Evolutionary conservation across 2,888 invertebrate genomes (phyloP).

Genomic region (Pyrrhia umbra): DNA sequence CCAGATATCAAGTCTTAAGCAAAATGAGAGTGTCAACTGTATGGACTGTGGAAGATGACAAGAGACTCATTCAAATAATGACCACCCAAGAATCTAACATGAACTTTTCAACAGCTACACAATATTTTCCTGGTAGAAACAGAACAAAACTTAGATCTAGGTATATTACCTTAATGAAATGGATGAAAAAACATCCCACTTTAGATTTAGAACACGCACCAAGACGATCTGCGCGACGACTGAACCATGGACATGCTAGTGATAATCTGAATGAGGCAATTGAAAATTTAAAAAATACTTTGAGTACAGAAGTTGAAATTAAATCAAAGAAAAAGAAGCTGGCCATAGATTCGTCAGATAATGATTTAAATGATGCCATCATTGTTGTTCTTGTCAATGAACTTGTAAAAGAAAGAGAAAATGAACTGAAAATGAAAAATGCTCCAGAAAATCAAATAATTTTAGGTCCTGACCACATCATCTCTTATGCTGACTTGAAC

Average conservation of each 20-base stretch:
- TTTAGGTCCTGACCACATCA: conserved; percentile 14
- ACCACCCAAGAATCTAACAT: conserved; percentile 78
- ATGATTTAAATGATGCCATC: conserved; percentile 78
- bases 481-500: conserved; percentile 59
- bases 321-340: conserved; percentile 68
- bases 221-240: conserved; percentile 76
- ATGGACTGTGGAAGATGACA: conserved; percentile 92
- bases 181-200: conserved; percentile 86
- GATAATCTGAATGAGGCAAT: conserved; percentile 78
- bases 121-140: conserved; percentile 88
- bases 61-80: conserved; percentile 89
- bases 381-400: conserved; percentile 73
- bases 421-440: conserved; percentile 13
- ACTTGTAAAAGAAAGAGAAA: conserved; percentile 58
- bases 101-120: conserved; percentile 84
- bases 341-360: conserved; percentile 68
- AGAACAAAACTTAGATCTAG: conserved; percentile 91
- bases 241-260: conserved; percentile 72
- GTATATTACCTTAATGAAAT: conserved; percentile 87
- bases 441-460: conserved; percentile 52
- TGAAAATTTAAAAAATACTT: conserved; percentile 77
- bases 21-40: conserved; percentile 80
- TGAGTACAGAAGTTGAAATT: conserved; percentile 70
- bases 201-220: conserved; percentile 77
- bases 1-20: conserved; percentile 89